These are phyloP conservation scores for Apis cerana DNA, from an alignment of 1,140 invertebrate genomes.

Conservation along the genomic window DNA sequence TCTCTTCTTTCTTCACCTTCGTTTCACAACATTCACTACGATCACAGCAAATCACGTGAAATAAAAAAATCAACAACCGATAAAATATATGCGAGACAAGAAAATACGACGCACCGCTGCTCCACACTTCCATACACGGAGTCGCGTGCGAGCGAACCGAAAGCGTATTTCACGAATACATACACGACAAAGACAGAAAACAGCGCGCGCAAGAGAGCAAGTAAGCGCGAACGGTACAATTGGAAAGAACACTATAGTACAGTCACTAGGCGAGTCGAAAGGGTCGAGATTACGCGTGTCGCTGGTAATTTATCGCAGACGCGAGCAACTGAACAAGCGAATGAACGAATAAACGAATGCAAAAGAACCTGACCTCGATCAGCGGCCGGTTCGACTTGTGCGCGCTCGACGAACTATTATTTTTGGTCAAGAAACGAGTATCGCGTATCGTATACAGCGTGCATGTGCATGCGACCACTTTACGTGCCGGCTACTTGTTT, in stretches of 20 bases:
- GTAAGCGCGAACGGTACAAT: slow-evolving; percentile 35
- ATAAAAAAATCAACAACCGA: background rate
- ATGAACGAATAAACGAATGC: slow-evolving; percentile 21
- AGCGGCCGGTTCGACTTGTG: slow-evolving; percentile 1
- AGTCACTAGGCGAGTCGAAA: slow-evolving; percentile 49
- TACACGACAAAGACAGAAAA: slow-evolving; percentile 4
- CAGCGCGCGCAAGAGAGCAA: background rate
- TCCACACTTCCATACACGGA: slow-evolving; percentile 37
- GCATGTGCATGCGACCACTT: slow-evolving; percentile 45
- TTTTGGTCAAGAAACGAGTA: slow-evolving; percentile 36
- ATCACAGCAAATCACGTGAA: slow-evolving; percentile 56
- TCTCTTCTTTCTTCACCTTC: slow-evolving; percentile 51
- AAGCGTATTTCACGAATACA: slow-evolving; percentile 4
- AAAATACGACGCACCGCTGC: slow-evolving; percentile 38
- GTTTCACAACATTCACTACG: slow-evolving; percentile 60
- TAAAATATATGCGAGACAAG: background rate
- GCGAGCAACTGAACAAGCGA: slow-evolving; percentile 1
- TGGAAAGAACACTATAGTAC: slow-evolving; percentile 32
- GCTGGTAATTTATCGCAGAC: slow-evolving; percentile 44
- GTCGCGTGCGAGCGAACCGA: slow-evolving; percentile 49
- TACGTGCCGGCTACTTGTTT: slow-evolving; percentile 49
- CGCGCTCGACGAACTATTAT: slow-evolving; percentile 35
- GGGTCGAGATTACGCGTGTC: slow-evolving; percentile 50
- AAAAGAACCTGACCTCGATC: slow-evolving; percentile 44
- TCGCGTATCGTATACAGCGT: slow-evolving; percentile 6